Conservation (phyloP, 2,797 vertebrate genomes). For the Melanitta fusca region DNA sequence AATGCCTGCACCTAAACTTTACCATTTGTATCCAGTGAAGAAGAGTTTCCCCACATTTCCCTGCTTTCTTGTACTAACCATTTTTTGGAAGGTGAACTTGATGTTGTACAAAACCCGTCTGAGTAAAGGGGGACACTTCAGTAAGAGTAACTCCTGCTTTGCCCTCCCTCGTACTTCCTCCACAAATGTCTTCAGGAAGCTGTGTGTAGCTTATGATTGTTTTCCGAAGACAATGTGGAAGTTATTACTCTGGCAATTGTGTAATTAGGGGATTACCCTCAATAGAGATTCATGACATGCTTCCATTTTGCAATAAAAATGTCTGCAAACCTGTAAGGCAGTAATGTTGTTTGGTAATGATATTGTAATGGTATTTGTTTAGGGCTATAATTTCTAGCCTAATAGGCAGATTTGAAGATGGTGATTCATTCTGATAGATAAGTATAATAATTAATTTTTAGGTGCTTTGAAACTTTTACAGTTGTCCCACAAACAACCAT, state of each 20-base stretch:
- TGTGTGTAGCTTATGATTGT: background rate
- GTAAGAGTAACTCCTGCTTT: background rate
- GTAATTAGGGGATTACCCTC: background rate
- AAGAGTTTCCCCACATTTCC: background rate
- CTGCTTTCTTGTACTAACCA: background rate
- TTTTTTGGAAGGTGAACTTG: background rate
- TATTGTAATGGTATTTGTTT: background rate
- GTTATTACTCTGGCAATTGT: background rate
- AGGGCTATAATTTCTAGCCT: background rate
- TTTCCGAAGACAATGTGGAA: background rate
- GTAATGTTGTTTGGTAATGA: background rate
- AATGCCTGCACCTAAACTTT: background rate
- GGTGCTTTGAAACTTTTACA: background rate
- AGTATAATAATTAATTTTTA: background rate
- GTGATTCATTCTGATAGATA: background rate
- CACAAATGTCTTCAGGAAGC: background rate
- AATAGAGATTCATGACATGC: background rate
- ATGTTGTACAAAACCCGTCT: background rate
- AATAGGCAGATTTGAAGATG: background rate
- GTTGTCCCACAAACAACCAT: background rate
- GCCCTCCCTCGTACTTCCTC: background rate
- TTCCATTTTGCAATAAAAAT: background rate
- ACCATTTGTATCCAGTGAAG: fast-evolving
- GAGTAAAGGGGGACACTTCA: background rate
- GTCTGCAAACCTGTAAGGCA: background rate